Evolutionary conservation across 2,888 invertebrate species (phyloP).

Genomic region (Pseudeuparius sepicola): DNA sequence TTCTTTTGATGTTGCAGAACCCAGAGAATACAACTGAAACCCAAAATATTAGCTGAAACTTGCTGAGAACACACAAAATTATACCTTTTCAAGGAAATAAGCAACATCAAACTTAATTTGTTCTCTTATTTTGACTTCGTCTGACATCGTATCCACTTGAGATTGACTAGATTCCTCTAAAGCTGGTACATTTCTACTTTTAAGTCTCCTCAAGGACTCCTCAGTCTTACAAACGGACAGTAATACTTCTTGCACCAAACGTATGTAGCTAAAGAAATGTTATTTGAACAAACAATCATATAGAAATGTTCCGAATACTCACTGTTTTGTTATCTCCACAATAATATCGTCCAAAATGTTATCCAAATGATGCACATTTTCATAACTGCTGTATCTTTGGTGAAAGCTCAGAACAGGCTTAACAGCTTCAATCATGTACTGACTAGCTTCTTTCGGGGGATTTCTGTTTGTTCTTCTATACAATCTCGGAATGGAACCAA

Average conservation of each 20-base stretch:
- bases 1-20: constrained; percentile 16
- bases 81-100: constrained; percentile 53
- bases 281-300: constrained; percentile 5
- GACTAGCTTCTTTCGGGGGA: constrained; percentile 68
- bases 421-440: constrained; percentile 46
- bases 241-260: constrained; percentile 75
- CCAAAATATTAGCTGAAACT: constrained; percentile 9
- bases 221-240: constrained; percentile 92
- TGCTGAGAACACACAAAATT: too few relatives aligned
- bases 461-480: constrained; percentile 88
- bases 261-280: constrained; percentile 46
- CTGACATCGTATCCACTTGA: constrained; percentile 44
- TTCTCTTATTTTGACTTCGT: constrained; percentile 89
- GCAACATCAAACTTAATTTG: constrained; percentile 82
- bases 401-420: constrained; percentile 50
- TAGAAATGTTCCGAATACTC: constrained; percentile 28
- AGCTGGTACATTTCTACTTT: constrained; percentile 38
- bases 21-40: constrained; percentile 25
- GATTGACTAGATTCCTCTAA: constrained; percentile 40
- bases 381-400: constrained; percentile 37
- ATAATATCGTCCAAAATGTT: constrained; percentile 40
- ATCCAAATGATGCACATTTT: constrained; percentile 35
- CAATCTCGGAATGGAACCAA: constrained; percentile 86
- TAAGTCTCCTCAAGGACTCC: constrained; percentile 83
- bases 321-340: constrained; percentile 42